Evolutionary conservation across 2,797 vertebrate species (phyloP), one percentile per base, ranked within the genome.

Genomic region (Notolabrus celidotus): DNA sequence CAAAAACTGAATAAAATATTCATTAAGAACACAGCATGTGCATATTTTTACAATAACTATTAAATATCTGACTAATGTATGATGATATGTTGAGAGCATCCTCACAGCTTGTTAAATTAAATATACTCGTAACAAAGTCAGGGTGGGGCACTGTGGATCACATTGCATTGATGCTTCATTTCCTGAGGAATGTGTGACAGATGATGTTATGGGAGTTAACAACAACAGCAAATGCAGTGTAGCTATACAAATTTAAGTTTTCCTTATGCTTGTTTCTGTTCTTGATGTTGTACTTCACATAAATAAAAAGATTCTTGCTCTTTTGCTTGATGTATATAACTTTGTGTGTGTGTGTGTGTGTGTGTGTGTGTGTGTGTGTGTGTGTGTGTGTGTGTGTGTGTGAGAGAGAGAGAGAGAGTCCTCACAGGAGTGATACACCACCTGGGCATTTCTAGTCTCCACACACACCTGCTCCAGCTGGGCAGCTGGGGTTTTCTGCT

Each of bases 381-480:
- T 23, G n/a, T 67, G 41, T 57, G 42, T 67, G 56, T 47, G 19
- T 67, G 43, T 46, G 45, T 23, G n/a, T 67, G 41, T 57, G 42
- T 67, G 56, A n/a, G n/a, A n/a, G n/a, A n/a, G n/a, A n/a, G n/a
- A n/a, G n/a, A n/a, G n/a, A 58, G 39, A 60, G 39, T 46, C 49
- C 27, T 53, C 41, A 63, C 61, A 58, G 58, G 4, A 55, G 45
- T 25, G 59, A 65, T 49, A 43, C 45, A 73, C 56, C 51, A 27
- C 68, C 36, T 34, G 42, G 42, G 60, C 47, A 77, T 76, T 71
- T 61, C 42, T 22, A 49, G 47, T 22, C 50, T 76, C 22, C 49
- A 51, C 34, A 14, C 41, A 74, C 77, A 86, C 79, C 71, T 87
- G 81, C 72, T 85, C 50, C 55, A 63, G 57, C 59, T 47, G 42